Percentiles rank a stretch among this genome's conserved stretches.
These are phyloP conservation scores for Larimichthys crocea DNA, from an alignment of 2,113 vertebrate species.

Conservation along the genomic window DNA sequence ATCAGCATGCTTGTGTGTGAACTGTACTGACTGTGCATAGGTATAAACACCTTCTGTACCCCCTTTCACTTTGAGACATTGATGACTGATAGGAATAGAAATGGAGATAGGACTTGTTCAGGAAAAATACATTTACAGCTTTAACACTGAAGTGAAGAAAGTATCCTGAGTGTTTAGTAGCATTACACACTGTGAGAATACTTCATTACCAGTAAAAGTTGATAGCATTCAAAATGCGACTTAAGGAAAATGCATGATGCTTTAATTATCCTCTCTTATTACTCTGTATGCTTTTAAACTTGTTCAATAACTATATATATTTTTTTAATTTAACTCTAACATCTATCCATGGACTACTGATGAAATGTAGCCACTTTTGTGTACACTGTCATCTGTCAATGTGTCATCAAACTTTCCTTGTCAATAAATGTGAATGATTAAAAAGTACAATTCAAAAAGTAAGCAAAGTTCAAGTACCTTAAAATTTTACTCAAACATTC, in stretches of 20 bases:
- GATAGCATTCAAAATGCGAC: too few relatives aligned
- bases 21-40: constrained; percentile 54
- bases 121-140: neutral
- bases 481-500: too few relatives aligned
- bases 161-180: neutral
- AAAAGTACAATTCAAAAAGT: too few relatives aligned
- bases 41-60: constrained; percentile 42
- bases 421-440: too few relatives aligned
- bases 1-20: constrained; percentile 52
- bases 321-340: neutral
- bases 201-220: neutral
- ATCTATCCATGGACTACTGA: neutral
- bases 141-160: neutral
- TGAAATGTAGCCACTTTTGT: neutral
- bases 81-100: constrained; percentile 7
- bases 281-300: neutral
- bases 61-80: constrained; percentile 43
- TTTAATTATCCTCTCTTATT: neutral
- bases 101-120: neutral
- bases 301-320: neutral
- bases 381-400: neutral
- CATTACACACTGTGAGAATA: neutral
- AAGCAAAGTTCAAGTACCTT: too few relatives aligned
- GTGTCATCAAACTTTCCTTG: too few relatives aligned
- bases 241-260: neutral